phyloP scores from a whole-genome alignment of 2,797 vertebrate species.

The Diglossa cyanea region DNA sequence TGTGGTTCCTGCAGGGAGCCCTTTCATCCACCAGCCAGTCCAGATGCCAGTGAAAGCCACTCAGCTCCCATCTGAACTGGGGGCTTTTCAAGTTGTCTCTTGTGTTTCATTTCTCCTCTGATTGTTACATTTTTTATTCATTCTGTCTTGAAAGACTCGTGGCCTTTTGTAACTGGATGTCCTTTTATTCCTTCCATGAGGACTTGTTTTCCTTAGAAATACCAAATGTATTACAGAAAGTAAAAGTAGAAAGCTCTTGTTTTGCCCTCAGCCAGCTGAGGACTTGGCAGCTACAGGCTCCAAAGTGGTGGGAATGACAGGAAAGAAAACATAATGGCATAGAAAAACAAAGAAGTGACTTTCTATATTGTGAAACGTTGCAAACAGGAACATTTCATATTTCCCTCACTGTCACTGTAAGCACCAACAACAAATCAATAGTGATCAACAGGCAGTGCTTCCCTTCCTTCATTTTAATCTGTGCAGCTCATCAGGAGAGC shows the following conservation, averaged over 20 bases:
- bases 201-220: background rate
- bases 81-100: background rate
- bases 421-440: background rate
- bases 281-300: background rate
- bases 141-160: background rate
- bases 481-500: background rate
- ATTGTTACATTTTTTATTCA: background rate
- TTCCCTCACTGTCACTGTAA: background rate
- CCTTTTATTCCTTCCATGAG: background rate
- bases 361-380: background rate
- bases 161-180: background rate
- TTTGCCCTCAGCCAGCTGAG: background rate
- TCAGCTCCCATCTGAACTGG: background rate
- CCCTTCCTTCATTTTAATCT: background rate
- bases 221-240: background rate
- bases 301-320: fast-evolving
- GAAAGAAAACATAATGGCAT: background rate
- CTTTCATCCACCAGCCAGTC: background rate
- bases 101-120: background rate
- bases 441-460: background rate
- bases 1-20: background rate
- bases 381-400: background rate
- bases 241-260: background rate
- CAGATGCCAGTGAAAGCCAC: background rate
- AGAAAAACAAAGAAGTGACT: background rate